phyloP scores from a whole-genome alignment of 2,888 invertebrate species.

The Ectobius pallidus region DNA sequence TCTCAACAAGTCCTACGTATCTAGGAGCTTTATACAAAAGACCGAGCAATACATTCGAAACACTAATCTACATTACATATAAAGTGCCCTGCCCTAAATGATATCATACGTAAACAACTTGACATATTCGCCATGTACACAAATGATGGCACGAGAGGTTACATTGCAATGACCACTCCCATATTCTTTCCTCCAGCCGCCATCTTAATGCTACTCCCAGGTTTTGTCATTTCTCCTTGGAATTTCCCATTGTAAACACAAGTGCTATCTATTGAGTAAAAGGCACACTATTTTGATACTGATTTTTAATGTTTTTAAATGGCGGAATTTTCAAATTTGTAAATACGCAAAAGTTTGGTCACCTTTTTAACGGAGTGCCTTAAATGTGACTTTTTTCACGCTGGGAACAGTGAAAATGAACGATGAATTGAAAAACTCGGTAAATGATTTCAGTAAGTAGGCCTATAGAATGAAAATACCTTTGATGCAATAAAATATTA shows the following conservation, averaged over 20 bases:
- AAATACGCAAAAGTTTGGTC: no score
- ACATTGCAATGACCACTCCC: background rate
- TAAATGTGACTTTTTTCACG: no score
- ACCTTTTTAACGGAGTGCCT: no score
- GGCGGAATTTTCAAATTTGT: no score
- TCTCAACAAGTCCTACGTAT: background rate
- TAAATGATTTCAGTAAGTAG: background rate
- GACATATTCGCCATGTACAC: constrained; percentile 37
- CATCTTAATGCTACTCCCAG: no score
- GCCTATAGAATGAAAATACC: background rate
- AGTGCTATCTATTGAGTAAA: no score
- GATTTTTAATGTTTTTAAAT: no score
- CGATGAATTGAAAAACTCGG: background rate
- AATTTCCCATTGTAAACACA: no score
- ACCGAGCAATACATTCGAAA: background rate
- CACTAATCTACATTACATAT: constrained; percentile 8
- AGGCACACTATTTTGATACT: no score
- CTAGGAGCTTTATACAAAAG: background rate
- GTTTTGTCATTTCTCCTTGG: no score
- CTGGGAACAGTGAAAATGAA: background rate
- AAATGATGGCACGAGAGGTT: background rate
- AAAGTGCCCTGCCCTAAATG: constrained; percentile 41
- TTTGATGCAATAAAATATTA: background rate
- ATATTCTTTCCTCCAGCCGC: background rate
- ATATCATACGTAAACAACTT: constrained; percentile 45